Percentiles rank a stretch among this genome's conserved stretches.
Evolutionary conservation across 1,140 invertebrate species (phyloP).

Genomic region (Catajapyx aquilonaris): DNA sequence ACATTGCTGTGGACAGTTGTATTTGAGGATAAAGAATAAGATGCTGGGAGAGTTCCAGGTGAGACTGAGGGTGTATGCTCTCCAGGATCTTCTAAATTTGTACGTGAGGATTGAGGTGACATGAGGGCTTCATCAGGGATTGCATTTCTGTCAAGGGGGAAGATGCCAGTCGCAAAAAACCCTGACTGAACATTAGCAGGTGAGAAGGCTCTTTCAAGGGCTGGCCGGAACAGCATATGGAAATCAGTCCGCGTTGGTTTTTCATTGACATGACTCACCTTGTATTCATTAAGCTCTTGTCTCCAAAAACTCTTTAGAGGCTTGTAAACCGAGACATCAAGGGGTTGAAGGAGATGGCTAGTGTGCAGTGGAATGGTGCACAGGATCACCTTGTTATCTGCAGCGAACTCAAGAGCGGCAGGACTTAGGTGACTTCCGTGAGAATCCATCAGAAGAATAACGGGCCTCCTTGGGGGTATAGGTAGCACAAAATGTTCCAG

Average conservation of each 20-base stretch:
- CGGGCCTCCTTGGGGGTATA: not conserved
- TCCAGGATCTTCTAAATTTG: too few relatives aligned
- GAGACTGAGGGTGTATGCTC: too few relatives aligned
- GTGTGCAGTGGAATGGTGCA: not conserved
- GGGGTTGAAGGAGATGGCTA: not conserved
- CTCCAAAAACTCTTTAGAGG: not conserved
- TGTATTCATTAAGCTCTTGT: not conserved
- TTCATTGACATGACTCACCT: not conserved
- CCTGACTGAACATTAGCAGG: not conserved
- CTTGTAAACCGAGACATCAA: not conserved
- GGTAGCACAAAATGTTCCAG: too few relatives aligned
- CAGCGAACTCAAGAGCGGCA: not conserved
- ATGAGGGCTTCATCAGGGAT: not conserved
- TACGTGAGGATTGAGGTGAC: too few relatives aligned
- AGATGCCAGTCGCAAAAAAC: slow-evolving; percentile 1
- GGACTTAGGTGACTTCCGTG: not conserved
- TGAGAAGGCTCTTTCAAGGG: not conserved
- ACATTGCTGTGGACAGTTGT: too few relatives aligned
- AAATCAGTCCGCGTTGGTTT: slow-evolving; percentile 1
- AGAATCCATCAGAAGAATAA: not conserved
- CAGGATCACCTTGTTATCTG: not conserved
- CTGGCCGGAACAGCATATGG: not conserved
- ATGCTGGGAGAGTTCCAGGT: too few relatives aligned
- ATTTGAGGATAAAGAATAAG: too few relatives aligned
- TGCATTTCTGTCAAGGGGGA: slow-evolving; percentile 1